Base-by-base conservation (phyloP, 1,140 invertebrate species). In the Metopolophium dirhodum region DNA sequence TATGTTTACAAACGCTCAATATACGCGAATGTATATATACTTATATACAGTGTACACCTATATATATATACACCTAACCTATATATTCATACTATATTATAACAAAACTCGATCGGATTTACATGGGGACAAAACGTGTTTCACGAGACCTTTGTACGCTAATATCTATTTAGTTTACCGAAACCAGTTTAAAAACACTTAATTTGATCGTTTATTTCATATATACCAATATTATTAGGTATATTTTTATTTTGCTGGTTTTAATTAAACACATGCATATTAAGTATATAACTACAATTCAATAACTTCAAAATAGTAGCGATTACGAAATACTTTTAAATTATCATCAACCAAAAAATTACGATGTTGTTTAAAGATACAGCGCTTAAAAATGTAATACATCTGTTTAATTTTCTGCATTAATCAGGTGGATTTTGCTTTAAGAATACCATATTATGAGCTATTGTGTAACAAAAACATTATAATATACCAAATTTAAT, bases 111-210 rank as follows among this genome's bases (percentile, higher is more conserved):
- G 83, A 86, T 86, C 37, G 37, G 23, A 45, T 86, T 86, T 86
- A 86, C 37, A 86, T 45, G 83, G 37, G 37, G 9, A 26, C 9
- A 45, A 86, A 86, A 86, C 83, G 23, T 86, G 83, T 86, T 86
- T 86, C 3, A 9, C 3, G 11, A 86, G 83, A 86, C 82, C 35
- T 37, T 83, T 86, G 82, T 41, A 23, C 23, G 37, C 23, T 45
- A 45, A 22, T 37, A 86, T 86, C 45, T 86, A 86, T 26, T 86
- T 86, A 45, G 37, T n/a, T 77, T 41, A 86, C 45, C 22, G 37
- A 86, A 86, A 86, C 83, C 83, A 86, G 83, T 86, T 86, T 86
- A 0, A 37, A 22, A 83, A 83, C 37, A 45, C 83, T 26, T 86
- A 86, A 86, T 45, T 41, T 77, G 61, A 77, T n/a, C 14, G 61